Evolutionary conservation across 1,140 invertebrate species (phyloP), one percentile per base, ranked within the genome.

Genomic region (Drosophila obscura): DNA sequence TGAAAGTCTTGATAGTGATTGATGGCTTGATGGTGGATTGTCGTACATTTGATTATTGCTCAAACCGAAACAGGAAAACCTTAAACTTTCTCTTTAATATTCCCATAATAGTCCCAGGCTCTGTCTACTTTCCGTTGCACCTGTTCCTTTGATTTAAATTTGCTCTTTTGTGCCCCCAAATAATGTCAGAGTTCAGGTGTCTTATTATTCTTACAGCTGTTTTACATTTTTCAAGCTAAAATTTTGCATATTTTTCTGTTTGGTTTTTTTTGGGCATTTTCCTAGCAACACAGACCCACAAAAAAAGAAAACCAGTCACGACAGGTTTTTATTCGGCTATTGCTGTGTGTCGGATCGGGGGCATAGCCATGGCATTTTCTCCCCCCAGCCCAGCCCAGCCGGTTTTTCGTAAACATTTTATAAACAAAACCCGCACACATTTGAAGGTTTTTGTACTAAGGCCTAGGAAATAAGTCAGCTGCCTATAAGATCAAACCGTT

Each of bases 111-210:
- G 1, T 2, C 8, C 8, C 1, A 11, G 9, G 31, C n/a, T 39
- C 9, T 60, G 19, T 56, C 19, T 48, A 15, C 24, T 13, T 13
- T 35, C 9, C 13, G 11, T 49, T 15, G 19, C 1, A 24, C 2
- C 45, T 31, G 31, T 68, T 35, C 9, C 51, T 68, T 57, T 69
- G 44, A 9, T 11, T 68, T n/a, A n/a, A 19, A 31, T 19, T 67
- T 68, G 31, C 44, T 24, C 44, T 35, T 26, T 41, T 43, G n/a
- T 31, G 48, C 43, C 28, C 41, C 48, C 31, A 64, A 63, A 26
- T 71, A 77, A 78, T 61, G 76, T 56, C 61, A 73, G 58, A 78
- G 68, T 68, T 79, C 69, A 69, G 5, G 9, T 9, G 68, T 63
- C 58, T 50, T 68, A 31, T 22, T 43, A 66, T 68, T 22, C 41